Percentiles rank a stretch among this genome's conserved stretches.
Evolutionary conservation across 2,888 invertebrate species (phyloP).

Genomic region (Papilio gigon): DNA sequence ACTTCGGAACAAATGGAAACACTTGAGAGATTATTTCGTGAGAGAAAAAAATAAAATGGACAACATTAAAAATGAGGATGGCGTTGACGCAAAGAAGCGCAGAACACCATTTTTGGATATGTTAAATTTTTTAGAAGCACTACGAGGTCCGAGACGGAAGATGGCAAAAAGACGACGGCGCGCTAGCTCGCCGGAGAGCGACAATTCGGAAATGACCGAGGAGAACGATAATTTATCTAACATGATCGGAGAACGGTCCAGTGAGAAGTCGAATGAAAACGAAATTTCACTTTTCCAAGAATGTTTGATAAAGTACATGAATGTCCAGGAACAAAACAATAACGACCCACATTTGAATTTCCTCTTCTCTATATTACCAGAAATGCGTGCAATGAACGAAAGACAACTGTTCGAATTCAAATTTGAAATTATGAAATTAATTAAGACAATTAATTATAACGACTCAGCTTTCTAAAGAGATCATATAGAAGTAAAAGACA

Average conservation of each 20-base stretch:
- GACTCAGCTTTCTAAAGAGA: not conserved
- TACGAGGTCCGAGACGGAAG: not conserved
- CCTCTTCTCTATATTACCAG: not conserved
- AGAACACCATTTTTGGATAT: not conserved
- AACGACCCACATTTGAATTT: not conserved
- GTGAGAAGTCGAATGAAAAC: not conserved
- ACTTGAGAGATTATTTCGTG: not conserved
- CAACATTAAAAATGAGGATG: not conserved
- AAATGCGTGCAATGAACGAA: not conserved
- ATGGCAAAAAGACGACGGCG: not conserved
- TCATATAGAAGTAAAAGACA: too few relatives aligned
- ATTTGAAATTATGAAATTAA: slow-evolving; percentile 3
- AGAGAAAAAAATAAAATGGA: not conserved
- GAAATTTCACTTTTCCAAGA: not conserved
- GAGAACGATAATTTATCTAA: not conserved
- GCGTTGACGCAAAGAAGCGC: not conserved
- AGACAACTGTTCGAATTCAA: not conserved
- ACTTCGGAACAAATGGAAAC: slow-evolving; percentile 3
- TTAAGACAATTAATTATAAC: not conserved
- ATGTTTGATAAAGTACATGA: not conserved
- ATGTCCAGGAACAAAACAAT: not conserved
- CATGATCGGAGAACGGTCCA: too few relatives aligned
- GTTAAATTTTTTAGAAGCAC: not conserved
- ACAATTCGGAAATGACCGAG: not conserved
- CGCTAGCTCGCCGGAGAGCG: not conserved